Conservation (phyloP, 2,113 vertebrate species). For the Hippotragus niger region DNA sequence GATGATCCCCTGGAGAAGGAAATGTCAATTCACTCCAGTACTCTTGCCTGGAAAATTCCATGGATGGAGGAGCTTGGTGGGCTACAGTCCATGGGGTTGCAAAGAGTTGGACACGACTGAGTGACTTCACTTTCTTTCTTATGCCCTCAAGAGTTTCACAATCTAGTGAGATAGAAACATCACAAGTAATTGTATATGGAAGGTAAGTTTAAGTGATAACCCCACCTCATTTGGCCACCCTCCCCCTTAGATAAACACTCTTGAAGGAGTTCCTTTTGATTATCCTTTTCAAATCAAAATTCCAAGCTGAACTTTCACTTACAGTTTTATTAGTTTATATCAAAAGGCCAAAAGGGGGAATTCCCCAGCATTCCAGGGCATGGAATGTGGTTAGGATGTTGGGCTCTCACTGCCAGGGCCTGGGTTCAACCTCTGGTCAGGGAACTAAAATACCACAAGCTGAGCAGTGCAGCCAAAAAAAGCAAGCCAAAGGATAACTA, state of each 20-base stretch:
- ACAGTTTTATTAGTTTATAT: not conserved
- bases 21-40: not conserved
- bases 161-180: not conserved
- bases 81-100: not conserved
- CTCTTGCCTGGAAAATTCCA: not conserved
- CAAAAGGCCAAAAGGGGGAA: not conserved
- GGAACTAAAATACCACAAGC: not conserved
- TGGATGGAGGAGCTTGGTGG: not conserved
- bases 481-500: not conserved
- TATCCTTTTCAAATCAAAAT: not conserved
- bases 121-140: not conserved
- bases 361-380: not conserved
- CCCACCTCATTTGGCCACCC: not conserved
- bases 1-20: not conserved
- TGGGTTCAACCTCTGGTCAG: not conserved
- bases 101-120: not conserved
- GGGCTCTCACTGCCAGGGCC: not conserved
- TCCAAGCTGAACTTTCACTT: not conserved
- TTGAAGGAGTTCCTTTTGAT: not conserved
- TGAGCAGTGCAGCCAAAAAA: not conserved
- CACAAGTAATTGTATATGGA: not conserved
- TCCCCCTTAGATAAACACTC: not conserved
- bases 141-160: not conserved
- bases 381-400: not conserved
- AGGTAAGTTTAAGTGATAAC: not conserved